These are phyloP conservation scores for Pteronura brasiliensis DNA, from an alignment of 2,113 vertebrate species.

Conservation along the genomic window DNA sequence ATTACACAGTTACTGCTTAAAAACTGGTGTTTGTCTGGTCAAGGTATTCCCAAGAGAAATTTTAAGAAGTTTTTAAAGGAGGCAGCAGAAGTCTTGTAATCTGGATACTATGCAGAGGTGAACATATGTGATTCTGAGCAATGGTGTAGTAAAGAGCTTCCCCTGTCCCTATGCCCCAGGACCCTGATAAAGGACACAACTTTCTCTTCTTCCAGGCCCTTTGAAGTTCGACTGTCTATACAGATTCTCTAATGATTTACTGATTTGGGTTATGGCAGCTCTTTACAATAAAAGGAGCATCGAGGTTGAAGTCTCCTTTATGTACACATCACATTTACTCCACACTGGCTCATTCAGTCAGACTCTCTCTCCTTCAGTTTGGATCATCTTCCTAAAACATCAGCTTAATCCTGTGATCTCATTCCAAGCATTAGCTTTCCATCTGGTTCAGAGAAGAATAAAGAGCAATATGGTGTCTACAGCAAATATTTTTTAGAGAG, in stretches of 20 bases:
- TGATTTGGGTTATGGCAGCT: not conserved
- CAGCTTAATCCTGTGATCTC: not conserved
- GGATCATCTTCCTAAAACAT: not conserved
- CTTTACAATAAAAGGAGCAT: not conserved
- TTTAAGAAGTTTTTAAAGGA: not conserved
- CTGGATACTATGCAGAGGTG: not conserved
- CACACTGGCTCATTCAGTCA: not conserved
- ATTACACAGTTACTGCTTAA: not conserved
- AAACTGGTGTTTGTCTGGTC: not conserved
- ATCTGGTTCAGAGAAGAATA: not conserved
- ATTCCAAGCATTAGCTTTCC: not conserved
- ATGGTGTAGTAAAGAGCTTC: not conserved
- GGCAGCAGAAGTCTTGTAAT: not conserved
- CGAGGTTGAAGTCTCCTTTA: not conserved
- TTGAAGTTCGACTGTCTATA: not conserved
- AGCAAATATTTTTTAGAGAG: not conserved
- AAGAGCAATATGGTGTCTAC: not conserved
- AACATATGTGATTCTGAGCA: not conserved
- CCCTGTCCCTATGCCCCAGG: not conserved
- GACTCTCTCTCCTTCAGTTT: not conserved
- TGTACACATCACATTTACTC: not conserved
- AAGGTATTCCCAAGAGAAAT: not conserved
- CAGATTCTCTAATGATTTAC: not conserved
- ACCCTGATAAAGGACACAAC: not conserved
- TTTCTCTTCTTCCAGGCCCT: not conserved